These are phyloP conservation scores for Ceyx melanurus DNA, from an alignment of 2,113 vertebrate genomes.

Conservation along the genomic window DNA sequence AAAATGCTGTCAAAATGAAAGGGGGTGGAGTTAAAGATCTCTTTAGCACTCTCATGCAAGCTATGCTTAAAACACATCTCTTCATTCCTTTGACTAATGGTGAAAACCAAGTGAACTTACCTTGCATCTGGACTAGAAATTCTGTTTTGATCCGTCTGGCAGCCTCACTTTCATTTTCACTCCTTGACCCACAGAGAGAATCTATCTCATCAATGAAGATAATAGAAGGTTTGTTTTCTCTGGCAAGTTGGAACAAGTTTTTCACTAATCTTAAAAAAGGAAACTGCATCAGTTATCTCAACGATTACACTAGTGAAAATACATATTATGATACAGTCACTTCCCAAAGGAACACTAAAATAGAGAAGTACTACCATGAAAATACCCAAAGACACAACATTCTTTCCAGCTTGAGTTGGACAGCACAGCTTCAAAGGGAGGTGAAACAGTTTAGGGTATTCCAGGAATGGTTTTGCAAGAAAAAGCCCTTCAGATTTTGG, in stretches of 20 bases:
- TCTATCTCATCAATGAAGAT: slow-evolving; percentile 99
- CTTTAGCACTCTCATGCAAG: neutral
- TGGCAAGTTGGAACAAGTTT: slow-evolving; percentile 92
- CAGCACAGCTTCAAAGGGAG: neutral
- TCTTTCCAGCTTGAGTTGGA: neutral
- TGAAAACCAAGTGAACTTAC: slow-evolving; percentile 63
- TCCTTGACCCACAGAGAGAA: slow-evolving; percentile 94
- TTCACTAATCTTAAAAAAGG: slow-evolving; percentile 87
- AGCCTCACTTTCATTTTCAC: slow-evolving; percentile 97
- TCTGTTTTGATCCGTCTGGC: slow-evolving; percentile 96
- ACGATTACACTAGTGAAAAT: neutral
- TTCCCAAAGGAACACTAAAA: neutral
- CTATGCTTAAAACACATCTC: neutral
- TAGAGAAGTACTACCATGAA: neutral
- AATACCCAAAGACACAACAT: neutral
- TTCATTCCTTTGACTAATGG: neutral
- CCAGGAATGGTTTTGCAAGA: neutral
- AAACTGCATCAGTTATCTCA: slow-evolving; percentile 25
- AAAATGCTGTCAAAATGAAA: neutral
- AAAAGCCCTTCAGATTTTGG: neutral
- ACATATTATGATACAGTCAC: neutral
- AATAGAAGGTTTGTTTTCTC: slow-evolving; percentile 96
- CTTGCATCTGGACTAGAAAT: slow-evolving; percentile 98
- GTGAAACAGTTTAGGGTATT: neutral
- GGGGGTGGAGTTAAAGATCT: neutral